phyloP scores from a whole-genome alignment of 1,140 invertebrate species.

The Trichonephila clavata region DNA sequence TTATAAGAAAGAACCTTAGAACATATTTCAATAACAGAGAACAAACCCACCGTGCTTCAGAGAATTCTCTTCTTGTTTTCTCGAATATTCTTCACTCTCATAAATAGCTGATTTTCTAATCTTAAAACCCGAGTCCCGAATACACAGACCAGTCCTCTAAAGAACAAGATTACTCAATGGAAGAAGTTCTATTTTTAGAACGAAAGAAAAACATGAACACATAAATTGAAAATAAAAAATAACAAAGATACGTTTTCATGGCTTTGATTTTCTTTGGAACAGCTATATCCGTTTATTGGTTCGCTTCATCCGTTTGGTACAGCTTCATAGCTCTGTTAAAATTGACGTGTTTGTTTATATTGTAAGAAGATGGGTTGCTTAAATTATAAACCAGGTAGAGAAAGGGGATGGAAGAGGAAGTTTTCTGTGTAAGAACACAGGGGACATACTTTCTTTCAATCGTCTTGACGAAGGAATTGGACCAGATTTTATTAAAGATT shows the following conservation, averaged over 20 bases:
- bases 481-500: background rate
- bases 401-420: background rate
- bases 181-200: constrained; percentile 1
- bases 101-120: background rate
- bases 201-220: background rate
- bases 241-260: background rate
- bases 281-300: background rate
- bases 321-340: background rate
- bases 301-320: background rate
- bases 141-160: background rate
- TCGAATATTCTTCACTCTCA: background rate
- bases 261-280: background rate
- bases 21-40: background rate
- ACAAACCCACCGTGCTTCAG: background rate
- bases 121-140: background rate
- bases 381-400: background rate
- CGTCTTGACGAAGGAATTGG: background rate
- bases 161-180: background rate
- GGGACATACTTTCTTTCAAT: background rate
- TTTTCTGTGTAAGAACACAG: background rate
- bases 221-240: background rate
- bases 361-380: constrained; percentile 4
- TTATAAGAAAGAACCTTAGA: background rate
- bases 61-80: background rate
- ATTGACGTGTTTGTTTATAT: background rate